phyloP scores from a whole-genome alignment of 2,888 invertebrate species.

The Rapana venosa region DNA sequence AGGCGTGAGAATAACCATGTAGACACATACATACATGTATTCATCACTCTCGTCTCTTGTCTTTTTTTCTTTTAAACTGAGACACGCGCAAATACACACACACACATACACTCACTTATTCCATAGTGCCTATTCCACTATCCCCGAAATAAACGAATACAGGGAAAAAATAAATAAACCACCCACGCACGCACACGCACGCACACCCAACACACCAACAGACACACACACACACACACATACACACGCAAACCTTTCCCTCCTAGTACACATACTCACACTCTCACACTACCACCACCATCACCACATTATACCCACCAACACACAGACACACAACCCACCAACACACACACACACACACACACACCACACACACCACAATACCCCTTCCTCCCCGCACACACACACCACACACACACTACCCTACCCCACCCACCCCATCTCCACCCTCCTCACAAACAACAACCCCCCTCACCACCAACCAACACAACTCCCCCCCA shows the following conservation, averaged over 20 bases:
- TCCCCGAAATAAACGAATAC: too few species aligned
- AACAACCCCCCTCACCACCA: too few species aligned
- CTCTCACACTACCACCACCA: background rate
- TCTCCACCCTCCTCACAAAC: too few species aligned
- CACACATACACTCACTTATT: slow-evolving; percentile 7
- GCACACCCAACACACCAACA: background rate
- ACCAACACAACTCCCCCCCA: too few species aligned
- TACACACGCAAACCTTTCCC: background rate
- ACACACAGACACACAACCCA: too few species aligned
- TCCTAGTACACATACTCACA: background rate
- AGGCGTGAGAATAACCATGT: background rate
- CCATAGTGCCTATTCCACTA: too few species aligned
- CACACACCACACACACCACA: background rate
- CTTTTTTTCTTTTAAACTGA: background rate
- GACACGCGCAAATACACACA: background rate
- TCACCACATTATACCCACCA: too few species aligned
- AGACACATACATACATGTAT: background rate
- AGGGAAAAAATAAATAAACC: too few species aligned
- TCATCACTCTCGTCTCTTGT: too few species aligned
- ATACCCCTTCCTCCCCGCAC: background rate
- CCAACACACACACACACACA: background rate
- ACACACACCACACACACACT: too few species aligned
- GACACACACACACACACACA: background rate
- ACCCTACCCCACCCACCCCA: too few species aligned
- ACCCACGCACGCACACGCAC: background rate